Conservation (phyloP, 2,113 vertebrate species). For the Hippopotamus amphibius region DNA sequence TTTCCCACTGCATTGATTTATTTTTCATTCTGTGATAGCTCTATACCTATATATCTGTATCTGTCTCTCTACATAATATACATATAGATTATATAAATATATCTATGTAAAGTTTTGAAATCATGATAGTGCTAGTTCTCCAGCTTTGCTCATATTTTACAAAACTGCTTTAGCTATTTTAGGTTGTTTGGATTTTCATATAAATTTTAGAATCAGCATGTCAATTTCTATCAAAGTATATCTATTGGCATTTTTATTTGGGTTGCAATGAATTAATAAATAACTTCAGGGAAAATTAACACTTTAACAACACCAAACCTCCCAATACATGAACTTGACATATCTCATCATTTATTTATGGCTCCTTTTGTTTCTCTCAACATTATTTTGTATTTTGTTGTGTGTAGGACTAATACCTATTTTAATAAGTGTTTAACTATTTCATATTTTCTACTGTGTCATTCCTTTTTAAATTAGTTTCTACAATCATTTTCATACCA, state of each 20-base stretch:
- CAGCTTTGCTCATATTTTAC: background rate
- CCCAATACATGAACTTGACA: background rate
- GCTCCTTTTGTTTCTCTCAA: background rate
- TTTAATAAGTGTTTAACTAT: background rate
- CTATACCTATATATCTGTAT: background rate
- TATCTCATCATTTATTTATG: background rate
- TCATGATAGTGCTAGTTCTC: background rate
- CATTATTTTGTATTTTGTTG: background rate
- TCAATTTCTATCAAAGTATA: background rate
- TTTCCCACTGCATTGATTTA: background rate
- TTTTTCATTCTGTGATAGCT: background rate
- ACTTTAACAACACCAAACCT: background rate
- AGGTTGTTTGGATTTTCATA: background rate
- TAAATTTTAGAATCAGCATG: background rate
- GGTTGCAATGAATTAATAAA: background rate
- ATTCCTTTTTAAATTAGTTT: background rate
- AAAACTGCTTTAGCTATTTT: slow-evolving; percentile 10
- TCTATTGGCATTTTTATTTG: background rate
- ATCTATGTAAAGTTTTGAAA: background rate
- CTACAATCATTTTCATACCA: background rate
- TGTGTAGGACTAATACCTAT: background rate
- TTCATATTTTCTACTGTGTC: background rate
- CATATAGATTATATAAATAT: background rate
- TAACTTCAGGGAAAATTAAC: background rate
- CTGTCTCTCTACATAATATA: background rate